A percentile compares a stretch with the other conserved stretches of the same genome.
Evolutionary conservation across 2,113 vertebrate genomes (phyloP).

Genomic region (Xiphorhynchus elegans): DNA sequence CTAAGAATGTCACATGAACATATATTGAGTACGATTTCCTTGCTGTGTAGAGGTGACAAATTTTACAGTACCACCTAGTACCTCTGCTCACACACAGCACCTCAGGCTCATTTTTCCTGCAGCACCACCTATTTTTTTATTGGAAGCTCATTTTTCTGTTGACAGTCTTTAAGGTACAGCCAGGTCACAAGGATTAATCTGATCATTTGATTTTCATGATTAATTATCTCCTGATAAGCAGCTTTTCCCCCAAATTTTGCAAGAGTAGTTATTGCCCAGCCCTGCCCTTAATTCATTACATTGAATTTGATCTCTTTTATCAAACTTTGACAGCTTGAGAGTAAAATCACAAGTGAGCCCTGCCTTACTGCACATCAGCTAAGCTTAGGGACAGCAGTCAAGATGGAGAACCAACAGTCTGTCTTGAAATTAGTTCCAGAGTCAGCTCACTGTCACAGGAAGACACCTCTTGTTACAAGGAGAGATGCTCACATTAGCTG

Average conservation of each 20-base stretch:
- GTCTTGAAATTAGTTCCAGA: background rate
- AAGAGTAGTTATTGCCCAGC: background rate
- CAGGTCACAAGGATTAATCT: background rate
- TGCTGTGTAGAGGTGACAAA: background rate
- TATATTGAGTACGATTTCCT: background rate
- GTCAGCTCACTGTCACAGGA: background rate
- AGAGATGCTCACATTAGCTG: background rate
- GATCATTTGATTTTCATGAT: slow-evolving; percentile 4
- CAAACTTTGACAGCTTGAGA: background rate
- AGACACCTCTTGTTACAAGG: background rate
- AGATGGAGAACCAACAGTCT: background rate
- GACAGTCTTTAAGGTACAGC: background rate
- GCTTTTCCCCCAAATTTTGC: background rate
- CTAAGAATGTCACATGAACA: background rate
- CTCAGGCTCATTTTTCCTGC: background rate
- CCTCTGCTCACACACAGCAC: background rate
- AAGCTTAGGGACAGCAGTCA: background rate
- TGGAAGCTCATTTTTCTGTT: background rate
- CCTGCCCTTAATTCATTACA: background rate
- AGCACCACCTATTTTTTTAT: background rate
- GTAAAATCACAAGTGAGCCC: background rate
- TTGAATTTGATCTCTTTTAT: background rate
- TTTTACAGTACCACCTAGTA: background rate
- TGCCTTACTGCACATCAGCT: background rate
- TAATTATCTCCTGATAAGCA: background rate